Conservation (phyloP, 2,797 vertebrate species). For the Morelia viridis region DNA sequence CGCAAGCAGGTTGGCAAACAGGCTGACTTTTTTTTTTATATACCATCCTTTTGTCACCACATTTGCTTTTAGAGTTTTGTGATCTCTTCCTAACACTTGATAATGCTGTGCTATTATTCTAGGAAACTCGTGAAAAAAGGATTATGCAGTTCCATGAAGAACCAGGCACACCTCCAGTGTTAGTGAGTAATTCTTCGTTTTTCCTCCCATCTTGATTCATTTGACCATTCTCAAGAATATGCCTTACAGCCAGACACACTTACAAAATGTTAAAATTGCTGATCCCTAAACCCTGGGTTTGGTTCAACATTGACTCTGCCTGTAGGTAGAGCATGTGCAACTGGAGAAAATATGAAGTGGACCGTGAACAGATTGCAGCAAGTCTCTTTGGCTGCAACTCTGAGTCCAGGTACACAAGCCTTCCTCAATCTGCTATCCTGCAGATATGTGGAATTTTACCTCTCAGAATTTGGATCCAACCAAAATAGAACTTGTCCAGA, state of each 20-base stretch:
- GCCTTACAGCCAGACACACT: background rate
- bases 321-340: background rate
- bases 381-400: background rate
- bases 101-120: slow-evolving; percentile 7
- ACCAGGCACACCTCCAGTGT: slow-evolving; percentile 76
- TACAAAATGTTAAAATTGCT: background rate
- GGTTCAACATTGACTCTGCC: background rate
- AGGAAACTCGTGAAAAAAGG: slow-evolving; percentile 87
- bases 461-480: background rate
- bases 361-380: background rate
- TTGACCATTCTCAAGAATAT: background rate
- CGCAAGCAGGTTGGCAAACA: background rate
- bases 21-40: background rate
- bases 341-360: background rate
- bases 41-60: background rate
- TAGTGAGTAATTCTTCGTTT: slow-evolving; percentile 72
- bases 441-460: background rate
- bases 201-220: slow-evolving; percentile 11
- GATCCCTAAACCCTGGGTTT: background rate
- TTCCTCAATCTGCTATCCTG: background rate
- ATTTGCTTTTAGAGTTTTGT: slow-evolving; percentile 17
- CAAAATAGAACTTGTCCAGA: background rate
- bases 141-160: slow-evolving; percentile 86
- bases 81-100: background rate
- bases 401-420: background rate